Evolutionary conservation across 2,797 vertebrate genomes (phyloP), one percentile per base, ranked within the genome.

Genomic region (Chromobotia macracanthus): DNA sequence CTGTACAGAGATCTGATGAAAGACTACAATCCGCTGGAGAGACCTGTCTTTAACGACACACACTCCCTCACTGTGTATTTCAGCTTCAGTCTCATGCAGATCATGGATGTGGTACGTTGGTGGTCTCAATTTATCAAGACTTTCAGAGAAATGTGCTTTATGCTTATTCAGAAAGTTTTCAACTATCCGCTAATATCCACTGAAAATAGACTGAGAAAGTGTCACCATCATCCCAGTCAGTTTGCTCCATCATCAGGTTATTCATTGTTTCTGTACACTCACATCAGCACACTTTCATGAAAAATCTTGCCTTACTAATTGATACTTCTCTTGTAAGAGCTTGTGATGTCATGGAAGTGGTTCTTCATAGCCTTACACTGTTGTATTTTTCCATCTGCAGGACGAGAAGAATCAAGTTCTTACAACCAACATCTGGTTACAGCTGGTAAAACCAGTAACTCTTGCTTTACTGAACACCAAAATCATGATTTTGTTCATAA

Each of bases 371-470:
- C 2, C 66, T 21, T 38, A 2, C 8, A 70, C 44, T 18, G 46
- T 44, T 71, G 9, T 35, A 2, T 75, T 31, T 67, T 10, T 78
- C 25, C 2, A 74, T 72, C 25, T 68, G 28, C 89, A 99, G 97
- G 97, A 99, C 91, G 97, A 99, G 91, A 99, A 97, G 90, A 99
- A 97, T 84, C 97, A 99, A 91, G 95, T 98, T 79, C 89, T 99
- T 85, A 99, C 96, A 41, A 97, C 96, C 66, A 99, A 98, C 86
- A 94, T 98, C 79, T 98, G 96, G 97, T 91, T 98, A 3, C 94
- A 95, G 65, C 91, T 98, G 96, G 97, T 99, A 90, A 95, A 95
- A 90, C 50, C 13, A 60, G 3, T 68, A 83, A 51, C 13, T 35
- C 35, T 35, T 48, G 19, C n/a, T 1, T 10, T 67, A 1, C 6